Evolutionary conservation across 2,113 vertebrate species (phyloP).

Genomic region (Chionodraco myersi): DNA sequence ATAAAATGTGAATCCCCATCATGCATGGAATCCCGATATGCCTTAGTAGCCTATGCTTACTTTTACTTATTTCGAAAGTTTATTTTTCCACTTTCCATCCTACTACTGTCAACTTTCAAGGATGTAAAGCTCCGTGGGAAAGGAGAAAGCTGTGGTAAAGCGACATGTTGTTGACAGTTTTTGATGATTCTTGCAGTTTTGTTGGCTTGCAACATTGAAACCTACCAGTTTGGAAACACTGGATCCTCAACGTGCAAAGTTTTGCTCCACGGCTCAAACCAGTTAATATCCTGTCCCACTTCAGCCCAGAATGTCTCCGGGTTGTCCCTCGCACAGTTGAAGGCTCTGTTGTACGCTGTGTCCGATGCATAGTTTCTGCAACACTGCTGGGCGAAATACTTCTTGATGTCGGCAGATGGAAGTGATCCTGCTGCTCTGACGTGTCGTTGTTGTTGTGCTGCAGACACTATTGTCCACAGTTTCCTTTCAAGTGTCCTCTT

Average conservation of each 20-base stretch:
- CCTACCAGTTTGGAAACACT: conserved; percentile 85
- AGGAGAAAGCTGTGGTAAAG: no score
- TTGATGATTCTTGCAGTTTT: not conserved
- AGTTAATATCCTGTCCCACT: conserved; percentile 66
- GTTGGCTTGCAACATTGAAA: not conserved
- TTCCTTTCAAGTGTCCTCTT: not conserved
- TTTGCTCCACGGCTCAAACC: conserved; percentile 83
- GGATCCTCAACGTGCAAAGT: conserved; percentile 79
- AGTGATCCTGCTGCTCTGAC: not conserved
- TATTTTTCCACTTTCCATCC: no score
- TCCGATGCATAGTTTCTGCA: conserved; percentile 34
- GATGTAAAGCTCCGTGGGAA: no score
- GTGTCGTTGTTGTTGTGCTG: not conserved
- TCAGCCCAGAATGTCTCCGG: conserved; percentile 81
- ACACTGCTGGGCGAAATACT: not conserved
- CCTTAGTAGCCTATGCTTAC: no score
- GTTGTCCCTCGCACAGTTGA: conserved; percentile 69
- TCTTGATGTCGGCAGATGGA: not conserved
- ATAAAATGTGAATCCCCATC: no score
- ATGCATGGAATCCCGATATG: no score
- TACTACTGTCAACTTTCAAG: no score
- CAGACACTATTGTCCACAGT: conserved; percentile 1
- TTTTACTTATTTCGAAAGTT: no score
- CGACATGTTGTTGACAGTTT: no score
- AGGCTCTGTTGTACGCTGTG: conserved; percentile 67